These are phyloP conservation scores for Onychomys torridus DNA, from an alignment of 2,797 vertebrate species.

Conservation along the genomic window DNA sequence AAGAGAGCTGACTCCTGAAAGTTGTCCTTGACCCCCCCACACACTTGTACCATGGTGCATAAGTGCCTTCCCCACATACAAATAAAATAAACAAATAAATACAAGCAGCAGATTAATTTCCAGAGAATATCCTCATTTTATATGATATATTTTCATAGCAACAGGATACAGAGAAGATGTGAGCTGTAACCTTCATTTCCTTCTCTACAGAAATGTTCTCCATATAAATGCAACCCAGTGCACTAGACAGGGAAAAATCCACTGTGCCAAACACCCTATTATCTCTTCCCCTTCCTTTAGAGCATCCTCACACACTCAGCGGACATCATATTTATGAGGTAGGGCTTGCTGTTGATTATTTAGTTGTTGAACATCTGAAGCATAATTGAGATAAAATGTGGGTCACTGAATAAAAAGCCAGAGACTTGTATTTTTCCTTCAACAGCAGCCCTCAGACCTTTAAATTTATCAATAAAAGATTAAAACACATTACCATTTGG, in stretches of 20 bases:
- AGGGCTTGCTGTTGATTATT: constrained; percentile 64
- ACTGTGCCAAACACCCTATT: neutral
- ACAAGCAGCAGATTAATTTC: neutral
- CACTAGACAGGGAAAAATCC: neutral
- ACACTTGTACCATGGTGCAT: neutral
- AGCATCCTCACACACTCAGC: constrained; percentile 16
- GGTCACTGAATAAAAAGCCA: constrained; percentile 75
- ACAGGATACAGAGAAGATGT: neutral
- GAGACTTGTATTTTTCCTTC: constrained; percentile 62
- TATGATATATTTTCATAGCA: neutral
- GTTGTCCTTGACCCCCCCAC: neutral
- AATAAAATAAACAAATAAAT: neutral
- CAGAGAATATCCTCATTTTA: neutral
- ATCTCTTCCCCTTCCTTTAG: neutral
- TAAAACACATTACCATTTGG: constrained; percentile 67
- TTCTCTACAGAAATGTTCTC: neutral
- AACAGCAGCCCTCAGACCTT: constrained; percentile 52
- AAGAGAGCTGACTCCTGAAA: neutral
- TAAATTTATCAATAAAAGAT: constrained; percentile 72
- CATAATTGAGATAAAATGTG: constrained; percentile 78
- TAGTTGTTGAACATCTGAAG: constrained; percentile 63
- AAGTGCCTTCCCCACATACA: neutral
- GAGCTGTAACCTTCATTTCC: neutral
- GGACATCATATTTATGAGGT: constrained; percentile 57
- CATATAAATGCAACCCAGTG: neutral